These are phyloP conservation scores for Lichenostomus cassidix DNA, from an alignment of 2,113 vertebrate genomes.

Conservation along the genomic window DNA sequence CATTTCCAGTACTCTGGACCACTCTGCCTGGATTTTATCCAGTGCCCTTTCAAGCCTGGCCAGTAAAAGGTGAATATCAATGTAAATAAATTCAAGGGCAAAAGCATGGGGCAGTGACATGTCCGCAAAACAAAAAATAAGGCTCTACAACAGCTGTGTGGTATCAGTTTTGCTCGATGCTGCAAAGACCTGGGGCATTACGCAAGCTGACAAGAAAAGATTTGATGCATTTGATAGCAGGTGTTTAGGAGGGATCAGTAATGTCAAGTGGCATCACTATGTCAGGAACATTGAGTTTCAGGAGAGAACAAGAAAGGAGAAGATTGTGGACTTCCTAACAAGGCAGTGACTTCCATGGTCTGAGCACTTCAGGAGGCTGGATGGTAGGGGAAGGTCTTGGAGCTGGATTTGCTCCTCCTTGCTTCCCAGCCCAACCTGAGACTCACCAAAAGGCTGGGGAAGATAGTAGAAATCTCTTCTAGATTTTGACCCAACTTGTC, in stretches of 20 bases:
- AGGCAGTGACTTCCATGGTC: slow-evolving; percentile 6
- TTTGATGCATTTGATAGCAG: slow-evolving; percentile 76
- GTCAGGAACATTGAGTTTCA: slow-evolving; percentile 64
- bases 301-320: slow-evolving; percentile 64
- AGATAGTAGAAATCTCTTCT: background rate
- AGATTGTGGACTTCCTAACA: slow-evolving; percentile 54
- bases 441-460: background rate
- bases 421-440: background rate
- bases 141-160: slow-evolving; percentile 73
- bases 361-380: background rate
- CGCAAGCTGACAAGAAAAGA: slow-evolving; percentile 73
- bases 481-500: background rate
- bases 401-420: background rate
- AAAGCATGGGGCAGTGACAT: slow-evolving; percentile 63
- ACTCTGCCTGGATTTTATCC: background rate
- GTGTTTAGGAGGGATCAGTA: slow-evolving; percentile 71
- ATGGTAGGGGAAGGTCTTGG: background rate
- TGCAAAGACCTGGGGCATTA: slow-evolving; percentile 72
- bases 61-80: slow-evolving; percentile 46
- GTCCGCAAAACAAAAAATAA: slow-evolving; percentile 72
- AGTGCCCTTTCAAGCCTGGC: background rate
- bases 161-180: slow-evolving; percentile 73
- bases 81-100: slow-evolving; percentile 67
- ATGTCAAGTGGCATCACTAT: slow-evolving; percentile 64
- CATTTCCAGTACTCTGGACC: background rate